Conservation (phyloP, 2,113 vertebrate species). For the Todiramphus chloris region DNA sequence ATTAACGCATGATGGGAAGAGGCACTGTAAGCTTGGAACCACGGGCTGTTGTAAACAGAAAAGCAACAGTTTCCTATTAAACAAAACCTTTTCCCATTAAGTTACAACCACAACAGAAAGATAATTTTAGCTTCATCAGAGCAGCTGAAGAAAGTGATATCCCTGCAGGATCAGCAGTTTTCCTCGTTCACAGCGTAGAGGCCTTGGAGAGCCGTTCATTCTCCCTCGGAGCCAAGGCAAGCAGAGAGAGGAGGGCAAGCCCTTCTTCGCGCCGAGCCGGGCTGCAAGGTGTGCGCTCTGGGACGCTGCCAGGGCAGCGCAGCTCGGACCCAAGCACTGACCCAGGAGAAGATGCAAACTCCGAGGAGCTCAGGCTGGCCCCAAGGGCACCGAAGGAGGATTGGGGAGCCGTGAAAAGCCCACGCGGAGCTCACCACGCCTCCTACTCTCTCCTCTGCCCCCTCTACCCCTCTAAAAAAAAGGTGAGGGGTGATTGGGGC, state of each 20-base stretch:
- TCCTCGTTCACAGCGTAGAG: neutral
- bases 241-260: neutral
- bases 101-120: neutral
- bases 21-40: neutral
- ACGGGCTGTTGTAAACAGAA: neutral
- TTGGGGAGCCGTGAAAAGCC: neutral
- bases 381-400: neutral
- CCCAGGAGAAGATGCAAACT: neutral
- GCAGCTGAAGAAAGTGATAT: neutral
- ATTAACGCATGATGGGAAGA: neutral
- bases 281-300: neutral
- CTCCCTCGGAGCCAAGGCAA: neutral
- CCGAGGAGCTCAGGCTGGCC: neutral
- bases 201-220: neutral
- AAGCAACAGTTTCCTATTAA: neutral
- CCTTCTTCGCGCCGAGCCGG: neutral
- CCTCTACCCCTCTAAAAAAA: neutral
- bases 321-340: neutral
- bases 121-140: neutral
- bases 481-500: accelerated
- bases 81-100: neutral
- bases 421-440: neutral
- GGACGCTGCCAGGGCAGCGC: neutral
- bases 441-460: neutral
- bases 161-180: neutral